Evolutionary conservation across 1,140 invertebrate species (phyloP).

Genomic region (Drosophila melanica): DNA sequence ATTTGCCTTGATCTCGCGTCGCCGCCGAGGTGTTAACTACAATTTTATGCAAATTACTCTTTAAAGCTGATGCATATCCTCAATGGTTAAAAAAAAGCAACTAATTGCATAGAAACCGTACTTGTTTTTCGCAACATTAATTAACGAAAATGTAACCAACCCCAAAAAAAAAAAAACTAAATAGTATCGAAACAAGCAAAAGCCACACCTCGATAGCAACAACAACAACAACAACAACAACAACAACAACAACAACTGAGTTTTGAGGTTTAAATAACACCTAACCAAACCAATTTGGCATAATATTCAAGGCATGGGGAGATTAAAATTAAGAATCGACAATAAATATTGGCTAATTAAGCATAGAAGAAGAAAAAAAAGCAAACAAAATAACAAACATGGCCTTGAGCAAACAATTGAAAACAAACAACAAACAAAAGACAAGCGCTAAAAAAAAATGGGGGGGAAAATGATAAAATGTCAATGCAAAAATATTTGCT

Average conservation of each 20-base stretch:
- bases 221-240: conserved; percentile 19
- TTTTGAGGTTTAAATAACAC: conserved; percentile 36
- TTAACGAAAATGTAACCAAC: conserved; percentile 46
- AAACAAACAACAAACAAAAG: conserved; percentile 11
- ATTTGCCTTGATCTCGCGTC: conserved; percentile 22
- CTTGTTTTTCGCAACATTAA: conserved; percentile 50
- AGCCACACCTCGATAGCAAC: conserved; percentile 48
- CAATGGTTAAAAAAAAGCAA: conserved; percentile 35
- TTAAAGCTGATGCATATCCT: conserved; percentile 63
- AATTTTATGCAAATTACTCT: conserved; percentile 68
- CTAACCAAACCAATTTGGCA: conserved; percentile 11
- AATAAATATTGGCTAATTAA: conserved; percentile 75
- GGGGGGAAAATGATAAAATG: conserved; percentile 34
- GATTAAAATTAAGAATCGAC: conserved; percentile 44
- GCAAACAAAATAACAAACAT: conserved; percentile 3
- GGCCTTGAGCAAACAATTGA: conserved; percentile 41
- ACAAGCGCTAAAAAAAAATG: conserved; percentile 7
- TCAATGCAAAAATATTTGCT: conserved; percentile 51
- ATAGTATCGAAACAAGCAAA: conserved; percentile 15
- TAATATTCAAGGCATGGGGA: conserved; percentile 25
- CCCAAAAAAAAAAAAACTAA: too few species aligned
- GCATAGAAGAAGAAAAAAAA: conserved; percentile 52
- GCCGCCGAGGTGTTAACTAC: conserved; percentile 63
- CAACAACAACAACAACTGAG: conserved; percentile 23
- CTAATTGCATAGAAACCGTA: conserved; percentile 61